Evolutionary conservation across 2,797 vertebrate species (phyloP).

Genomic region (Melanotaenia maccullochi): DNA sequence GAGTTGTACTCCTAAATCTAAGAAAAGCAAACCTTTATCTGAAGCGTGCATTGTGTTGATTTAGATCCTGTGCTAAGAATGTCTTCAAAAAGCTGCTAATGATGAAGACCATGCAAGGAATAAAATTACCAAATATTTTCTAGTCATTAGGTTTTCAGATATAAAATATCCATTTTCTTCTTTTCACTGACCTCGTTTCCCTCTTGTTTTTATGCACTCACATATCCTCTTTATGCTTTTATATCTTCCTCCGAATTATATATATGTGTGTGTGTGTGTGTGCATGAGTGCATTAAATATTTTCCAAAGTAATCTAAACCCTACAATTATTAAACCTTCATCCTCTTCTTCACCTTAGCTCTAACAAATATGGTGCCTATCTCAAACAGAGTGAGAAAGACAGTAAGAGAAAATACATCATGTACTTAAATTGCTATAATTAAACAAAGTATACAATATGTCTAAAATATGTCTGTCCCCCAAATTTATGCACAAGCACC

Average conservation of each 20-base stretch:
- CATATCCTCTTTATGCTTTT: constrained; percentile 50
- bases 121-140: background rate
- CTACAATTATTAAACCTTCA: constrained; percentile 24
- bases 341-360: constrained; percentile 58
- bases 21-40: background rate
- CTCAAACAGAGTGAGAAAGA: constrained; percentile 10
- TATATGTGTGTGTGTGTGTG: constrained; percentile 44
- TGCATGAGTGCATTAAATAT: constrained; percentile 48
- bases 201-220: constrained; percentile 40
- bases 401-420: constrained; percentile 12
- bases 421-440: constrained; percentile 41
- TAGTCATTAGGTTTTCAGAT: background rate
- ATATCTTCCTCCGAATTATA: constrained; percentile 33
- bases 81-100: background rate
- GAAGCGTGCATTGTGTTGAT: background rate
- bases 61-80: background rate
- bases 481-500: constrained; percentile 32
- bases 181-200: constrained; percentile 29
- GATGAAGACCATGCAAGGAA: background rate
- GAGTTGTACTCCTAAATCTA: background rate
- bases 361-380: constrained; percentile 34
- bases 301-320: constrained; percentile 59
- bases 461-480: constrained; percentile 34
- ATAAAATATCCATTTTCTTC: constrained; percentile 10
- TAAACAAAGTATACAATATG: constrained; percentile 24